Evolutionary conservation across 2,797 vertebrate species (phyloP).

Genomic region (Tachyglossus aculeatus): DNA sequence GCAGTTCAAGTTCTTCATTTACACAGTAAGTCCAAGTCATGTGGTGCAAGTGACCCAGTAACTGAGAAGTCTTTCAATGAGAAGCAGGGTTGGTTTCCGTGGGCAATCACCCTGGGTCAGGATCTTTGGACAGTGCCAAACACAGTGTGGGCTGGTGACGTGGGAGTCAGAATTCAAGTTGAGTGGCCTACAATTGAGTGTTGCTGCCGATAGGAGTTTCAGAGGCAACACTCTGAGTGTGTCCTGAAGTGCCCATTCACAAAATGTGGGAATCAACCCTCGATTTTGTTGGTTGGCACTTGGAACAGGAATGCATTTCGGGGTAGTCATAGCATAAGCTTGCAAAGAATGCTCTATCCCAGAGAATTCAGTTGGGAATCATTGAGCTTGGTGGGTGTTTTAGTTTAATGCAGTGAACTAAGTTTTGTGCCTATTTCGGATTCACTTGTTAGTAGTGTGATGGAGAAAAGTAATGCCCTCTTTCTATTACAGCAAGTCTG

Average conservation of each 20-base stretch:
- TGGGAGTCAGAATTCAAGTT: neutral
- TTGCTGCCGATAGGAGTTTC: neutral
- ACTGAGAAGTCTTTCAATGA: neutral
- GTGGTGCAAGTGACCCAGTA: too few relatives aligned
- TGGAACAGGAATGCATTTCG: neutral
- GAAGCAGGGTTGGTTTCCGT: neutral
- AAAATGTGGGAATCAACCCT: neutral
- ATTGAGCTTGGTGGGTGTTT: neutral
- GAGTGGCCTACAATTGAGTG: neutral
- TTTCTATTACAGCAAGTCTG: too few relatives aligned
- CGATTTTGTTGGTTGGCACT: neutral
- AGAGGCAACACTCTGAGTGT: neutral
- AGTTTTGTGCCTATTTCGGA: too few relatives aligned
- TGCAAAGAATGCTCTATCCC: too few relatives aligned
- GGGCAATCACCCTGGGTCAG: neutral
- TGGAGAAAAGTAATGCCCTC: too few relatives aligned
- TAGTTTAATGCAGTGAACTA: neutral
- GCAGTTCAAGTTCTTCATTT: too few relatives aligned
- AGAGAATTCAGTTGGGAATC: neutral
- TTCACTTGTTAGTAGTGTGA: too few relatives aligned
- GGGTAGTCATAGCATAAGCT: too few relatives aligned
- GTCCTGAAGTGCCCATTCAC: neutral
- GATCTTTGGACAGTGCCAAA: neutral
- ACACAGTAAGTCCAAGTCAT: too few relatives aligned
- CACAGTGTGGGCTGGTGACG: neutral